Evolutionary conservation across 2,113 vertebrate species (phyloP), one percentile per base, ranked within the genome.

Genomic region (Podarcis cretensis): DNA sequence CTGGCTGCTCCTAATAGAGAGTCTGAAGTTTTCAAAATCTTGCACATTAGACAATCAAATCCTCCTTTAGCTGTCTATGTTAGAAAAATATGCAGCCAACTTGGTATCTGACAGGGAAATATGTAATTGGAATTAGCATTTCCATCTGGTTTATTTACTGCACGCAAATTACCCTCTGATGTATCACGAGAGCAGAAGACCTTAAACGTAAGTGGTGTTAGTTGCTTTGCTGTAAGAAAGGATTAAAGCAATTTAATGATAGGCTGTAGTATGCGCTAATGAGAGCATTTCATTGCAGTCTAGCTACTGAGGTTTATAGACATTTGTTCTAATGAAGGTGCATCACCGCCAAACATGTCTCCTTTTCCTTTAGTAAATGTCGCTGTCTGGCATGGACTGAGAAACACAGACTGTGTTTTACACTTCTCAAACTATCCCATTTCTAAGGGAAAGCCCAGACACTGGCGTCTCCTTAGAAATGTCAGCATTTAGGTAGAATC

Each of bases 201-300:
- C 87, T 92, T 90, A 77, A 92, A 82, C 27, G 79, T 59, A 90
- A 89, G 68, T 78, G 89, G 84, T 90, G 86, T 86, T 54, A 85
- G 63, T 90, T 91, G n/a, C 76, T 92, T 30, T 89, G 86, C 71
- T 86, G 76, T 84, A 89, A 91, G 89, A 93, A 89, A 87, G 75
- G 85, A 94, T 93, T 94, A 93, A 90, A 94, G 37, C 0, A 0
- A 30, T 94, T 93, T 90, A 89, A 91, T 90, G 88, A 87, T 65
- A 92, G 71, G 74, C 83, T 91, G 48, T 89, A 87, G 78, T 91
- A 83, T 92, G 63, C 88, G 32, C 71, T 95, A 90, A 93, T 86
- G 81, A 93, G n/a, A 68, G 25, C 85, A 35, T 89, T 92, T 95
- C 92, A 90, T 93, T 93, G 83, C 43, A 80, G 37, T 66, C 86